These are phyloP conservation scores for Vollenhovia emeryi DNA, from an alignment of 1,140 invertebrate species.

Conservation along the genomic window DNA sequence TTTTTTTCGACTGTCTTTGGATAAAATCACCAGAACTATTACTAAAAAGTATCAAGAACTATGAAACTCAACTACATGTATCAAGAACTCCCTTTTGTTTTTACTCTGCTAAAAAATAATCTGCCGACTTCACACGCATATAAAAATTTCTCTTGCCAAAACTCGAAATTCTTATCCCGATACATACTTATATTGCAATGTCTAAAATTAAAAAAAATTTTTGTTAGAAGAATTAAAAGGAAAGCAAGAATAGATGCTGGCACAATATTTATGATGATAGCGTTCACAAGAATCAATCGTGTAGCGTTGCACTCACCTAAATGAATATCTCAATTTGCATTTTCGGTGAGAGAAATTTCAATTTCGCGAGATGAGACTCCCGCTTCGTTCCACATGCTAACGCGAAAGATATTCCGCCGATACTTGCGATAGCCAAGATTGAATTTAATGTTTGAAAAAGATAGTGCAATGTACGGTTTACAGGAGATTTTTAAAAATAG, in stretches of 20 bases:
- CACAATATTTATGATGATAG: not conserved
- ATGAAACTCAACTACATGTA: too few relatives aligned
- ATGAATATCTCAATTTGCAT: slow-evolving; percentile 8
- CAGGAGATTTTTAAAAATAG: not conserved
- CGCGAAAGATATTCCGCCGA: not conserved
- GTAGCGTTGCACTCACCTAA: not conserved
- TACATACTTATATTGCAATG: not conserved
- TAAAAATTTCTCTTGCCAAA: not conserved
- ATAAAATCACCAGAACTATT: too few relatives aligned
- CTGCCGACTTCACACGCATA: too few relatives aligned
- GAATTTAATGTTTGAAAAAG: not conserved
- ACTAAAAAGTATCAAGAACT: too few relatives aligned
- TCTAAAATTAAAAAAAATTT: not conserved
- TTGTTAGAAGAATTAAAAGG: not conserved
- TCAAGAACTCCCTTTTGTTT: too few relatives aligned
- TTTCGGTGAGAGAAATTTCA: slow-evolving; percentile 38
- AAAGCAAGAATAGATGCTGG: not conserved
- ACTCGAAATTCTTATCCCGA: not conserved
- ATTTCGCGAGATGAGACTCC: slow-evolving; percentile 18
- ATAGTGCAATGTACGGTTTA: not conserved
- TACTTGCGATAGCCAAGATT: slow-evolving; percentile 6
- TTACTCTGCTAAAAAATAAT: too few relatives aligned
- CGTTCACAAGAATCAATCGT: not conserved
- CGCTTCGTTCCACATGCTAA: not conserved
- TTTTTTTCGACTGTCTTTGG: too few relatives aligned